Evolutionary conservation across 2,888 invertebrate species (phyloP).

Genomic region (Diarsia dahlii): DNA sequence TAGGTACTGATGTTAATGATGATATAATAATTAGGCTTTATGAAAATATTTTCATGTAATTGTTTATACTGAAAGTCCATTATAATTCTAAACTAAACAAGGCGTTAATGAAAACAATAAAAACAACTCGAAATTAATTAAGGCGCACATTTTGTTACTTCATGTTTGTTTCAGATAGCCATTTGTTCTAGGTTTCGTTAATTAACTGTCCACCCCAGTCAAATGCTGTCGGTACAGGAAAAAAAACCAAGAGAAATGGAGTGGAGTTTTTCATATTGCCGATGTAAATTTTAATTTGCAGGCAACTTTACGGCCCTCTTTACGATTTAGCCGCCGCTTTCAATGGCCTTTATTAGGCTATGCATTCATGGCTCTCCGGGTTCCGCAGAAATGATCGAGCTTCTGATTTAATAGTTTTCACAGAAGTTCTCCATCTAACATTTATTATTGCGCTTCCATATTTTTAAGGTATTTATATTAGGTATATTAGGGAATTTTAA

Average conservation of each 20-base stretch:
- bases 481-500: neutral
- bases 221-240: conserved; percentile 81
- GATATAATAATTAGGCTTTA: neutral
- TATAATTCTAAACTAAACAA: conserved; percentile 35
- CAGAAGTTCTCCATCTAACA: conserved; percentile 4
- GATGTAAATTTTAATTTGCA: conserved; percentile 90
- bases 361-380: conserved; percentile 82
- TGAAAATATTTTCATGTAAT: neutral
- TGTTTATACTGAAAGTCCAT: neutral
- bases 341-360: conserved; percentile 86
- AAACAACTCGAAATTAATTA: conserved; percentile 67
- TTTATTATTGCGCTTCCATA: neutral
- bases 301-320: conserved; percentile 89
- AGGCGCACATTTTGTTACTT: conserved; percentile 69
- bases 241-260: conserved; percentile 84
- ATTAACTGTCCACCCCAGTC: conserved; percentile 88
- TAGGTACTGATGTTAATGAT: neutral
- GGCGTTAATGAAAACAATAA: conserved; percentile 49
- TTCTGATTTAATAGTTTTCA: conserved; percentile 50
- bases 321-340: conserved; percentile 88
- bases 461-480: conserved; percentile 4
- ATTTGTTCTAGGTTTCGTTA: conserved; percentile 86
- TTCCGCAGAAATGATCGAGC: conserved; percentile 75
- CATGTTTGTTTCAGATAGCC: conserved; percentile 79
- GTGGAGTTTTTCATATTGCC: conserved; percentile 89